These are phyloP conservation scores for Chalcis sispes DNA, from an alignment of 2,888 invertebrate species.

Conservation along the genomic window DNA sequence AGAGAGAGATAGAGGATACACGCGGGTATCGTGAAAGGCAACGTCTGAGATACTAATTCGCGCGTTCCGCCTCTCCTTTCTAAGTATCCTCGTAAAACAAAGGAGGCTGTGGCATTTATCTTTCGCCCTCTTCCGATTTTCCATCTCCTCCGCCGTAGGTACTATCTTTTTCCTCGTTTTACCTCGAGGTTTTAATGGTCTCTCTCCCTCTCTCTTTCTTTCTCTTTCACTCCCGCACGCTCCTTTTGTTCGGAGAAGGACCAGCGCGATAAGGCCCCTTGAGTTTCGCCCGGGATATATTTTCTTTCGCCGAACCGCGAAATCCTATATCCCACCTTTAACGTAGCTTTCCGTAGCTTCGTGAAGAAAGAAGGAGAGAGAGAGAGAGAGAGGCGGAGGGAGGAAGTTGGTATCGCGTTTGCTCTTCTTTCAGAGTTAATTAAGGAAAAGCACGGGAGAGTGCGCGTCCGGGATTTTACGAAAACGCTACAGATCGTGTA, in stretches of 20 bases:
- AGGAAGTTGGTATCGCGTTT: slow-evolving; percentile 18
- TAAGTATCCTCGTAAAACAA: slow-evolving; percentile 54
- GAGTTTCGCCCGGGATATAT: slow-evolving; percentile 40
- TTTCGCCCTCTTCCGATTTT: slow-evolving; percentile 25
- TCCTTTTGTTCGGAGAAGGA: slow-evolving; percentile 38
- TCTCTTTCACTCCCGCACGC: slow-evolving; percentile 2
- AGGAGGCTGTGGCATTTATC: slow-evolving; percentile 52
- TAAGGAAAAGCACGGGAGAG: slow-evolving; percentile 19
- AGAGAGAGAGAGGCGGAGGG: not conserved
- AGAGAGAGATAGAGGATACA: too few relatives aligned
- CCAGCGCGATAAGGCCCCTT: slow-evolving; percentile 47
- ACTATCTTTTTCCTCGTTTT: not conserved
- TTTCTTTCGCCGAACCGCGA: slow-evolving; percentile 43
- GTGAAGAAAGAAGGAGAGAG: not conserved
- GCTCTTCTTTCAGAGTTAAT: slow-evolving; percentile 33
- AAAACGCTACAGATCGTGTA: not conserved
- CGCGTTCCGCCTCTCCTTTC: slow-evolving; percentile 27
- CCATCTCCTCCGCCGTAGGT: too few relatives aligned
- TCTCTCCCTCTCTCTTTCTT: slow-evolving; percentile 11
- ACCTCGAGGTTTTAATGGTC: slow-evolving; percentile 10
- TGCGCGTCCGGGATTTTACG: slow-evolving; percentile 16
- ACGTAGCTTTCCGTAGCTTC: slow-evolving; percentile 36
- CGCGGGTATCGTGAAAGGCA: not conserved
- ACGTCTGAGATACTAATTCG: slow-evolving; percentile 54
- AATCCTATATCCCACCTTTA: slow-evolving; percentile 50